Percentiles rank a stretch among this genome's conserved stretches.
Evolutionary conservation across 2,797 vertebrate species (phyloP).

Genomic region (Danio albolineatus): DNA sequence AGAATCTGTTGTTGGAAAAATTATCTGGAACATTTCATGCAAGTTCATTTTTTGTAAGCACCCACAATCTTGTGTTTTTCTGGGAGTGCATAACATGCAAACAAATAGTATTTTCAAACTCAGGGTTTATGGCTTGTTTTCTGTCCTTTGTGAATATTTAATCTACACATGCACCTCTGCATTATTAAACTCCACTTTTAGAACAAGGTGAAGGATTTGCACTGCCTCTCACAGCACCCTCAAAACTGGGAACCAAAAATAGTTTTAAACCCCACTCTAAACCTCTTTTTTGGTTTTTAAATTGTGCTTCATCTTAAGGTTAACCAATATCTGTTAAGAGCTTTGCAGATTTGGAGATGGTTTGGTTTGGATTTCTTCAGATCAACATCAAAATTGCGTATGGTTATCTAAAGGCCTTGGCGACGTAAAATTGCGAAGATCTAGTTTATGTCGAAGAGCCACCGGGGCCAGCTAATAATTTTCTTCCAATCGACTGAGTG

Average conservation of each 20-base stretch:
- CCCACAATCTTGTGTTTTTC: slow-evolving; percentile 2
- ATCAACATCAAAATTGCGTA: no score
- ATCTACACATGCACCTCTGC: slow-evolving; percentile 41
- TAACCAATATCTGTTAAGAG: not conserved
- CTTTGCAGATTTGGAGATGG: slow-evolving; percentile 19
- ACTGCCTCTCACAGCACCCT: slow-evolving; percentile 2
- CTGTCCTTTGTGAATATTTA: slow-evolving; percentile 49
- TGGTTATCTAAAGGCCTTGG: no score
- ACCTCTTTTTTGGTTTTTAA: slow-evolving; percentile 6
- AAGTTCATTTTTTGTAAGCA: not conserved
- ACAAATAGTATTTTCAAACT: not conserved
- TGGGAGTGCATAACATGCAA: not conserved
- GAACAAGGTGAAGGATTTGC: slow-evolving; percentile 32
- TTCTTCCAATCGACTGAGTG: no score
- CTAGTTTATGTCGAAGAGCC: no score
- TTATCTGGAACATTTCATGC: not conserved
- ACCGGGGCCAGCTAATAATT: no score
- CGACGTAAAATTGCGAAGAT: no score
- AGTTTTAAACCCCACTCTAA: not conserved
- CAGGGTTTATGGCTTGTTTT: slow-evolving; percentile 10
- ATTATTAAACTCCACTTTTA: slow-evolving; percentile 39
- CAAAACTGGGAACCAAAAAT: slow-evolving; percentile 3
- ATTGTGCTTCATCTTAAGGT: slow-evolving; percentile 9
- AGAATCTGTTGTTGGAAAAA: slow-evolving; percentile 9
- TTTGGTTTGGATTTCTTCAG: no score